Conservation (phyloP, 2,888 invertebrate genomes). For the Periphyllus acericola region DNA sequence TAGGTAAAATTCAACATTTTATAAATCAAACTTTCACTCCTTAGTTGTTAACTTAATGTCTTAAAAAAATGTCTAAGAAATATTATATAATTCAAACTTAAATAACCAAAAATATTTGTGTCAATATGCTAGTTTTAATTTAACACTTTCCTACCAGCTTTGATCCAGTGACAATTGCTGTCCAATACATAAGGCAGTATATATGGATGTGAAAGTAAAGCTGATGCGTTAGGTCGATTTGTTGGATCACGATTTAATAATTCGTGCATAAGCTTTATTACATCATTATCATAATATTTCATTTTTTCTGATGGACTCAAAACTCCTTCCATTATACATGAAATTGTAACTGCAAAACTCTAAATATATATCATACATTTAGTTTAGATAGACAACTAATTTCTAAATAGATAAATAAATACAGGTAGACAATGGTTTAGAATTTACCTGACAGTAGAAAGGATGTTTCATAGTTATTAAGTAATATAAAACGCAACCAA, state of each 20-base stretch:
- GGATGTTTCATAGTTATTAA: slow-evolving; percentile 79
- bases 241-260: slow-evolving; percentile 60
- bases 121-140: background rate
- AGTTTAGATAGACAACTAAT: background rate
- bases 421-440: background rate
- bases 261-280: slow-evolving; percentile 57
- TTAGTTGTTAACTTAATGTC: background rate
- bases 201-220: slow-evolving; percentile 61
- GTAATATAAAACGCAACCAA: slow-evolving; percentile 86
- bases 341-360: slow-evolving; percentile 61
- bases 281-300: slow-evolving; percentile 56
- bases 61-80: slow-evolving; percentile 2
- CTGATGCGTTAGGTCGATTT: slow-evolving; percentile 55
- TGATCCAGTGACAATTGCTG: slow-evolving; percentile 39
- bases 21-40: slow-evolving; percentile 15
- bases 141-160: slow-evolving; percentile 23
- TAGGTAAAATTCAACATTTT: background rate
- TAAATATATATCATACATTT: slow-evolving; percentile 29
- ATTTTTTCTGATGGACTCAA: slow-evolving; percentile 39
- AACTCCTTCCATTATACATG: slow-evolving; percentile 59
- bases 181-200: slow-evolving; percentile 56
- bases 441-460: slow-evolving; percentile 77
- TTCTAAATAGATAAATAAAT: background rate
- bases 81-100: background rate
- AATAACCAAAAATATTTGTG: background rate